These are phyloP conservation scores for Coleophora flavipennella DNA, from an alignment of 2,888 invertebrate species.

Conservation along the genomic window DNA sequence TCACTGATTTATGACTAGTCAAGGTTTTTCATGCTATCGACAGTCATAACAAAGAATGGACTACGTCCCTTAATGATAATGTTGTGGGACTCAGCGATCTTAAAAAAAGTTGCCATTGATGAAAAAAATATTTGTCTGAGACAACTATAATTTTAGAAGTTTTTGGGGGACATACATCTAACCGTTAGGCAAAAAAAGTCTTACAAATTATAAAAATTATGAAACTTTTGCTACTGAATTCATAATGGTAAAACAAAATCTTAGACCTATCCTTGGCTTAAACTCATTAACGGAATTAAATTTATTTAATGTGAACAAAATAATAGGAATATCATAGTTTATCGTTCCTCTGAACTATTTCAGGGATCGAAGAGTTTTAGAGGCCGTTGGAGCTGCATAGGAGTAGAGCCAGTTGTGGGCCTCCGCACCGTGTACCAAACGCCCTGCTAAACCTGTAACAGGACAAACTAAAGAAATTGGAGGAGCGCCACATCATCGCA, in stretches of 20 bases:
- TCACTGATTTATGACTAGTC: conserved; percentile 6
- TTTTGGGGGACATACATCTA: conserved; percentile 4
- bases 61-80: conserved; percentile 1
- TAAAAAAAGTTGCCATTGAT: conserved; percentile 3
- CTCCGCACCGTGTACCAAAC: conserved; percentile 11
- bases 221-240: conserved; percentile 4
- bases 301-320: conserved; percentile 4
- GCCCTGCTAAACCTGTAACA: conserved; percentile 9
- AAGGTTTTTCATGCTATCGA: not conserved
- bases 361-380: conserved; percentile 13
- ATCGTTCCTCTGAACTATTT: conserved; percentile 4
- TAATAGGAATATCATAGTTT: conserved; percentile 1
- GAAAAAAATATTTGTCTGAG: conserved; percentile 10
- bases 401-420: conserved; percentile 7
- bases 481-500: conserved; percentile 8
- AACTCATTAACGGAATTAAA: conserved; percentile 6
- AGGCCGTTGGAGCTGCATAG: conserved; percentile 10
- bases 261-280: conserved; percentile 8
- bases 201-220: conserved; percentile 1
- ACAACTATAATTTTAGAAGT: conserved; percentile 8
- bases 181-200: conserved; percentile 2
- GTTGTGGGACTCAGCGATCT: conserved; percentile 2
- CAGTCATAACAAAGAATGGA: not conserved
- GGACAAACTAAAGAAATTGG: conserved; percentile 10
- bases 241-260: conserved; percentile 5